Evolutionary conservation across 2,888 invertebrate genomes (phyloP), one percentile per base, ranked within the genome.

Genomic region (Escarpia spicata): DNA sequence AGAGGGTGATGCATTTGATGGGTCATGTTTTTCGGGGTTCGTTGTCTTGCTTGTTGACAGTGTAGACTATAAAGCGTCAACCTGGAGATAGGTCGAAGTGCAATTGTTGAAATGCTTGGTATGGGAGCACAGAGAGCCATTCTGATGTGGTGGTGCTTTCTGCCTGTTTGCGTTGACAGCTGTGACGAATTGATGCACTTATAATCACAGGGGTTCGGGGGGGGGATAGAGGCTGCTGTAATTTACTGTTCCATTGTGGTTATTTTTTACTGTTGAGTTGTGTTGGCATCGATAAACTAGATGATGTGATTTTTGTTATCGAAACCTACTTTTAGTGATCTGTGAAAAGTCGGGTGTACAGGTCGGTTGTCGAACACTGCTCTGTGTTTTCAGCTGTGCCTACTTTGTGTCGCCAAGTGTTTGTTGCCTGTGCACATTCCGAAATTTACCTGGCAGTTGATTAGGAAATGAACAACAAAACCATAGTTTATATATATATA

Each of bases 211-310:
- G 52, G 10, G 52, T 12, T 12, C 52, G 12, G 52, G 12, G 52
- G 9, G 75, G 19, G 9, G 12, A 2, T 45, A 52, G 75, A 75
- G 26, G 75, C 75, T 26, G 26, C 52, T 1, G 75, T 75, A 75
- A 75, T 75, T 75, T 26, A 75, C 75, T 26, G 75, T 75, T 75
- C 26, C 26, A 12, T 75, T n/a, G 26, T 26, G 2, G 75, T 75
- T 75, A n/a, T 75, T 75, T 52, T 75, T n/a, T 15, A 75, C 75
- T 75, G 26, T 26, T 75, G 75, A 75, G 75, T 75, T 75, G 75
- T 75, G n/a, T 75, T 75, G 75, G 75, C 75, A 75, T 75, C 75
- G n/a, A n/a, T 75, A 75, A n/a, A 75, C 19, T 75, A 75, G 75
- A 26, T 75, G n/a, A n/a, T 19, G 75, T 75, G 75, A 75, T 75